Percentiles rank a stretch among this genome's conserved stretches.
phyloP scores from a whole-genome alignment of 2,888 invertebrate species.

The Metallyticus violacea region DNA sequence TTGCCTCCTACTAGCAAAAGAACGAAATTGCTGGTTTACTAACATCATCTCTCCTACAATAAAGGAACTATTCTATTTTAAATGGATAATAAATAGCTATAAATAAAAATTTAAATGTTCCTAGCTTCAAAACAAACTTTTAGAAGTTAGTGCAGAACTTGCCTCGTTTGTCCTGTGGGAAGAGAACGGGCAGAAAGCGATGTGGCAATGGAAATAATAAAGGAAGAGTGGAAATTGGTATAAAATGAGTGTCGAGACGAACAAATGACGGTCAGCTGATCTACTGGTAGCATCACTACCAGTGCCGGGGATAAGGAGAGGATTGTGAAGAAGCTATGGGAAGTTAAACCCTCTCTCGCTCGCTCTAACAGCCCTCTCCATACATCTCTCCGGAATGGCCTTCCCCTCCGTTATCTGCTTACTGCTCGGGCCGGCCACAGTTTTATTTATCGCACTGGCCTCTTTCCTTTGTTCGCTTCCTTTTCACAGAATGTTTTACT shows the following conservation, averaged over 20 bases:
- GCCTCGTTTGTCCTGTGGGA: too few relatives aligned
- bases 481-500: neutral
- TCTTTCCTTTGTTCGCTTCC: neutral
- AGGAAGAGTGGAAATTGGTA: neutral
- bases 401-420: neutral
- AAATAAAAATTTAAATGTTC: too few relatives aligned
- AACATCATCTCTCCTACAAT: too few relatives aligned
- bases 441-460: neutral
- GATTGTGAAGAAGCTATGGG: neutral
- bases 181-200: too few relatives aligned
- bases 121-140: too few relatives aligned
- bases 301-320: neutral
- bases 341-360: neutral
- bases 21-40: too few relatives aligned
- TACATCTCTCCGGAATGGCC: constrained; percentile 10
- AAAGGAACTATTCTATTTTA: too few relatives aligned
- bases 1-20: too few relatives aligned
- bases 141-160: too few relatives aligned
- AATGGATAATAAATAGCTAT: too few relatives aligned
- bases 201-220: neutral
- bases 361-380: neutral
- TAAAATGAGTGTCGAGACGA: constrained; percentile 4
- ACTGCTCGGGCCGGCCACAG: neutral
- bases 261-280: constrained; percentile 16
- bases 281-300: constrained; percentile 1